These are phyloP conservation scores for Nasonia giraulti DNA, from an alignment of 1,140 invertebrate genomes.

Conservation along the genomic window DNA sequence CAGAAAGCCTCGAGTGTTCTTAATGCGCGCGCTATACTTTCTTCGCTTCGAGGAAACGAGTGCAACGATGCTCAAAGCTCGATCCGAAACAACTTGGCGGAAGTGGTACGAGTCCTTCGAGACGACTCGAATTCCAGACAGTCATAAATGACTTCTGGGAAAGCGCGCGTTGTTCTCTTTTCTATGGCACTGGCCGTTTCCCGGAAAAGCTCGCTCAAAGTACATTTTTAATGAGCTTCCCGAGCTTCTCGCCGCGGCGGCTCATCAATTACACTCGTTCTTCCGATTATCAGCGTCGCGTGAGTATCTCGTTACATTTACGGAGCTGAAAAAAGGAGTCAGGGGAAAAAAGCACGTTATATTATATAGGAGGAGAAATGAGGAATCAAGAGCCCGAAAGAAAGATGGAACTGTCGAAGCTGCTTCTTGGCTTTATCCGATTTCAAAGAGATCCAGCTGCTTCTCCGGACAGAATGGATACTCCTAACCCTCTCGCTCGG, in stretches of 20 bases:
- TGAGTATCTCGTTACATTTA: background rate
- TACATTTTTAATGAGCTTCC: too few relatives aligned
- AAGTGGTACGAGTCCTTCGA: background rate
- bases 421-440: constrained; percentile 40
- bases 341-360: background rate
- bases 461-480: constrained; percentile 31
- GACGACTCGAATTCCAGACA: background rate
- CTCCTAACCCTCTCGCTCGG: constrained; percentile 4
- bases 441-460: constrained; percentile 47
- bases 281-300: background rate
- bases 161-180: background rate
- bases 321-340: background rate
- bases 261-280: background rate
- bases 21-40: background rate
- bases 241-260: too few relatives aligned
- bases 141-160: background rate
- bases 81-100: background rate
- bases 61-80: background rate
- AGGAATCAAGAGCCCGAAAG: constrained; percentile 17
- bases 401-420: constrained; percentile 32
- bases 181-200: too few relatives aligned
- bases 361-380: background rate
- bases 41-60: background rate
- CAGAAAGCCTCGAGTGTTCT: background rate
- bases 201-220: too few relatives aligned